phyloP scores from a whole-genome alignment of 2,113 vertebrate genomes.

The Centropristis striata region DNA sequence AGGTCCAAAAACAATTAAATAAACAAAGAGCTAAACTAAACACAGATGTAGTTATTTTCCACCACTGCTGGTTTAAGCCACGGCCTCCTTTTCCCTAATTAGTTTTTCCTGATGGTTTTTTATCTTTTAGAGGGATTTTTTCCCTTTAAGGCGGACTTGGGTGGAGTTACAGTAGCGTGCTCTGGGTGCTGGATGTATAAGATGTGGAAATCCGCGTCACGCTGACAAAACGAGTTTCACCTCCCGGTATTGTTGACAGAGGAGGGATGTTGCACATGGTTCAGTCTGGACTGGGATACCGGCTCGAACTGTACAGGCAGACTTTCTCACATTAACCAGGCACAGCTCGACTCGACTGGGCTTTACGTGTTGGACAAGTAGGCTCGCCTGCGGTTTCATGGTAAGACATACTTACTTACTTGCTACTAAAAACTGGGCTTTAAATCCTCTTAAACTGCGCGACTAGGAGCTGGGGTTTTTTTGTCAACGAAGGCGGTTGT shows the following conservation, averaged over 20 bases:
- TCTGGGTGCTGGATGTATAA: conserved; percentile 39
- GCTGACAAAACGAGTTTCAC: conserved; percentile 60
- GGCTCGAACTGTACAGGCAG: neutral
- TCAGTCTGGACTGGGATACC: conserved; percentile 14
- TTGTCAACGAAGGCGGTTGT: no score
- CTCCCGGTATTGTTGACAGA: conserved; percentile 68
- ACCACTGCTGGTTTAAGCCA: neutral
- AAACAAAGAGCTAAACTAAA: no score
- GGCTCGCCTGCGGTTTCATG: neutral
- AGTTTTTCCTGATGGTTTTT: neutral
- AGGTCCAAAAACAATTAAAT: no score
- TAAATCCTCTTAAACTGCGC: neutral
- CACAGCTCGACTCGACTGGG: neutral
- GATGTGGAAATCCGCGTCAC: conserved; percentile 73
- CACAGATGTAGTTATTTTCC: neutral
- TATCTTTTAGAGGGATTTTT: conserved; percentile 14
- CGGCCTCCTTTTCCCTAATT: neutral
- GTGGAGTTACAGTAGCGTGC: conserved; percentile 57
- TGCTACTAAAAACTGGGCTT: neutral
- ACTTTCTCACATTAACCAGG: neutral
- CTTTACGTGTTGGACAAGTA: conserved; percentile 27
- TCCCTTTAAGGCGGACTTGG: conserved; percentile 62
- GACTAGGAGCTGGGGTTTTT: no score
- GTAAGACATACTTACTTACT: conserved; percentile 23
- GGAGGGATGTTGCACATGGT: conserved; percentile 73